phyloP scores from a whole-genome alignment of 2,113 vertebrate species.

The Cnemophilus loriae region DNA sequence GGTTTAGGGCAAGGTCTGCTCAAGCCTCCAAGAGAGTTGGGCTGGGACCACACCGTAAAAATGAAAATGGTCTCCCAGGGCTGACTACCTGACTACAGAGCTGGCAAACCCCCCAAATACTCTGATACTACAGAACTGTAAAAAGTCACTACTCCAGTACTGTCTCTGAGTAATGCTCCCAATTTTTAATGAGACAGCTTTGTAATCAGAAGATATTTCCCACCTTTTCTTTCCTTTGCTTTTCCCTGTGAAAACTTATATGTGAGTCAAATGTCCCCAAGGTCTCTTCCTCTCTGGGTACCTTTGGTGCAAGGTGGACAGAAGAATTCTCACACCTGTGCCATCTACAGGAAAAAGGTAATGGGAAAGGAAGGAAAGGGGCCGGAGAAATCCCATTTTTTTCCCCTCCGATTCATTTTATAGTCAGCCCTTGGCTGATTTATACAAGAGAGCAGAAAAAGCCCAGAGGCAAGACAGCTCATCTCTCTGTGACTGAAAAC shows the following conservation, averaged over 20 bases:
- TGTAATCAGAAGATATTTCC: not conserved
- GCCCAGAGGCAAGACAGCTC: not conserved
- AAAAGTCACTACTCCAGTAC: not conserved
- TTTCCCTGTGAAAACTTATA: not conserved
- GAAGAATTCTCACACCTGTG: not conserved
- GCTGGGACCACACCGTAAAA: not conserved
- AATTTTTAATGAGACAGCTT: not conserved
- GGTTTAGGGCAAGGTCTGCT: not conserved
- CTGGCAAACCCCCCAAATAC: not conserved
- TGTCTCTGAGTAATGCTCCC: not conserved
- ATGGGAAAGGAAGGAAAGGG: not conserved
- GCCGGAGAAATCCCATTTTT: not conserved
- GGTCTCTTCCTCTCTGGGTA: not conserved
- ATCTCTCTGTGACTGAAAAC: not conserved
- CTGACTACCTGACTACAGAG: not conserved
- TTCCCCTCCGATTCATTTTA: not conserved
- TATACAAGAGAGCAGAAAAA: conserved; percentile 42
- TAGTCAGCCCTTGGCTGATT: conserved; percentile 24
- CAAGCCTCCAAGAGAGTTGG: not conserved
- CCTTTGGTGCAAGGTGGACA: not conserved
- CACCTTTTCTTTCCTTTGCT: not conserved
- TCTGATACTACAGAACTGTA: not conserved
- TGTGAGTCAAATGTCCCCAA: not conserved
- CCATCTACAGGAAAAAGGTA: not conserved
- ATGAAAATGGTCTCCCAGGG: not conserved